Conservation (phyloP, 2,888 invertebrate species). For the Phaonia tiefii region DNA sequence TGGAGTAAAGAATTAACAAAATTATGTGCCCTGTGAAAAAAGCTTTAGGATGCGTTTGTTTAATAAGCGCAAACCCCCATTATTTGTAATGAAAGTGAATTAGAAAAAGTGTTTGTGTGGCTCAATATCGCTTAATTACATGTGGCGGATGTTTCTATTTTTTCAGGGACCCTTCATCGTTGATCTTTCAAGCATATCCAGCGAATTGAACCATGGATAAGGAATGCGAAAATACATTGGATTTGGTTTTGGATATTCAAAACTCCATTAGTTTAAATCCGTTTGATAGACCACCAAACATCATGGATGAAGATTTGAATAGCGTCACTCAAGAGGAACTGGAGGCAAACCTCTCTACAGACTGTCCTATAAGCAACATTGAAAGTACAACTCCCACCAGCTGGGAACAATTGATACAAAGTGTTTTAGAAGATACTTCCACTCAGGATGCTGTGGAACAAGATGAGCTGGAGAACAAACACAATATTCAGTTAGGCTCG, state of each 20-base stretch:
- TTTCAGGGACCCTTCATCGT: background rate
- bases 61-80: background rate
- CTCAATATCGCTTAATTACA: background rate
- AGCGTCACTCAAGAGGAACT: conserved; percentile 63
- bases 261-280: conserved; percentile 60
- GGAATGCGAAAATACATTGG: conserved; percentile 47
- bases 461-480: background rate
- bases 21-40: background rate
- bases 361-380: conserved; percentile 42
- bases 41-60: background rate
- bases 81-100: background rate
- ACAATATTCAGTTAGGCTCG: background rate
- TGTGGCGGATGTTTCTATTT: background rate
- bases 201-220: conserved; percentile 50
- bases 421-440: conserved; percentile 61
- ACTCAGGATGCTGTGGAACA: conserved; percentile 55
- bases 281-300: conserved; percentile 58
- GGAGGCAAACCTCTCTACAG: conserved; percentile 60
- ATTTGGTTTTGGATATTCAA: conserved; percentile 58
- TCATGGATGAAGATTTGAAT: conserved; percentile 62
- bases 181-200: background rate
- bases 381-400: conserved; percentile 41
- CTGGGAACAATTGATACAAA: conserved; percentile 62
- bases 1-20: background rate
- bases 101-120: background rate